These are phyloP conservation scores for Ylistrum balloti DNA, from an alignment of 1,140 invertebrate genomes.

Conservation along the genomic window DNA sequence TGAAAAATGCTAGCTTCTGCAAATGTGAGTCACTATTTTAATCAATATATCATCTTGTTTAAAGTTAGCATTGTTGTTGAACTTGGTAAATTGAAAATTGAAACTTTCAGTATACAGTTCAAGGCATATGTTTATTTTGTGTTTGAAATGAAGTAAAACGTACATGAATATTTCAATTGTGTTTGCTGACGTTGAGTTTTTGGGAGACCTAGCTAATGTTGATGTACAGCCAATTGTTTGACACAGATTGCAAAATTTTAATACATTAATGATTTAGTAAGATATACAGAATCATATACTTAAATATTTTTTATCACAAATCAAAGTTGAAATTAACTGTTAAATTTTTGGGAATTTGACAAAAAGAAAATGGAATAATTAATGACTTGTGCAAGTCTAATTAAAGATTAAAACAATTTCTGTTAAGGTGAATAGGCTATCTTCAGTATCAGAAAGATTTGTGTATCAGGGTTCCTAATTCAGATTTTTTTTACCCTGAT, in stretches of 20 bases:
- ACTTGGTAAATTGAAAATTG: background rate
- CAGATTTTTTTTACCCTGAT: background rate
- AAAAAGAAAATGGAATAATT: slow-evolving; percentile 5
- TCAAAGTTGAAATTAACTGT: background rate
- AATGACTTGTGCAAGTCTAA: background rate
- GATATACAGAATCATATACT: background rate
- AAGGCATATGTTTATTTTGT: background rate
- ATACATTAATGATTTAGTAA: background rate
- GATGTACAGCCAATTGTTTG: background rate
- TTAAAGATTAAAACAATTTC: background rate
- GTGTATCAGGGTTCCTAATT: slow-evolving; percentile 11
- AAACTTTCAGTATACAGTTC: background rate
- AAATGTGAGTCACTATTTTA: background rate
- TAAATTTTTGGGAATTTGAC: background rate
- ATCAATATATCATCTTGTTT: background rate
- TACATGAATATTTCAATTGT: background rate
- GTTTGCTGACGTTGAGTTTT: background rate
- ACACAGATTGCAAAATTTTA: background rate
- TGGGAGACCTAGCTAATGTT: background rate
- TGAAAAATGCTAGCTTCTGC: background rate
- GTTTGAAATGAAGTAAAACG: background rate
- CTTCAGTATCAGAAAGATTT: background rate
- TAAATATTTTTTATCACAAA: background rate
- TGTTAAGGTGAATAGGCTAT: background rate
- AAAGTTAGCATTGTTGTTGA: background rate